A percentile compares a stretch with the other conserved stretches of the same genome.
These are phyloP conservation scores for Setipinna tenuifilis DNA, from an alignment of 2,797 vertebrate genomes.

Conservation along the genomic window DNA sequence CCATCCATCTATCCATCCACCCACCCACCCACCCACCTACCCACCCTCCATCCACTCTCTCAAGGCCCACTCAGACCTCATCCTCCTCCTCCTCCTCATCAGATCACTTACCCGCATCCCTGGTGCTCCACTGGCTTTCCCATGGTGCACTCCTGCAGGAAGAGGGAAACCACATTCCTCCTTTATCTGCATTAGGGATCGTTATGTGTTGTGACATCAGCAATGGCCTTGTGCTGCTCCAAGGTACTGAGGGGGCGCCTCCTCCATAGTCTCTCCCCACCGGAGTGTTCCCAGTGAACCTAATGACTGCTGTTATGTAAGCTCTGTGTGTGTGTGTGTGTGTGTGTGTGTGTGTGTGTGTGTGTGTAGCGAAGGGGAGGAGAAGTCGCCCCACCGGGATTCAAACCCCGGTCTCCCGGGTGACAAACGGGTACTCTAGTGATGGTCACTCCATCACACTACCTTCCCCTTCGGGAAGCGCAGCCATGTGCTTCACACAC, in stretches of 20 bases:
- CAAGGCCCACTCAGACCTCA: neutral
- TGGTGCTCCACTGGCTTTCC: neutral
- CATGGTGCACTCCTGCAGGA: constrained; percentile 14
- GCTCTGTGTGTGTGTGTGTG: neutral
- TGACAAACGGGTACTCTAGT: no score
- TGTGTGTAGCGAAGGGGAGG: no score
- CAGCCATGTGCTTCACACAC: no score
- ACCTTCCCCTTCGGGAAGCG: no score
- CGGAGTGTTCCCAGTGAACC: neutral
- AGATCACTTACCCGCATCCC: neutral
- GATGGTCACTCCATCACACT: no score
- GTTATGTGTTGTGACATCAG: constrained; percentile 36
- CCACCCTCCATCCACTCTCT: neutral
- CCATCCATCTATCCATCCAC: neutral
- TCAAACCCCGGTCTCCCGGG: no score
- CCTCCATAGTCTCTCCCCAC: no score
- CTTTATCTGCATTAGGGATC: constrained; percentile 26
- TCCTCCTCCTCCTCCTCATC: neutral
- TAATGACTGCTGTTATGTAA: neutral
- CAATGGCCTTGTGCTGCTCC: neutral
- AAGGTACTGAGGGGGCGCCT: neutral
- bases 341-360: neutral
- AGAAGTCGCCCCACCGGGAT: no score
- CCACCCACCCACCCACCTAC: no score
- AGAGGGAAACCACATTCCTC: constrained; percentile 15